Evolutionary conservation across 92 coral and sea anemone genomes (phyloP), one percentile per base, ranked within the genome.

Genomic region (Parazoanthus swiftii): DNA sequence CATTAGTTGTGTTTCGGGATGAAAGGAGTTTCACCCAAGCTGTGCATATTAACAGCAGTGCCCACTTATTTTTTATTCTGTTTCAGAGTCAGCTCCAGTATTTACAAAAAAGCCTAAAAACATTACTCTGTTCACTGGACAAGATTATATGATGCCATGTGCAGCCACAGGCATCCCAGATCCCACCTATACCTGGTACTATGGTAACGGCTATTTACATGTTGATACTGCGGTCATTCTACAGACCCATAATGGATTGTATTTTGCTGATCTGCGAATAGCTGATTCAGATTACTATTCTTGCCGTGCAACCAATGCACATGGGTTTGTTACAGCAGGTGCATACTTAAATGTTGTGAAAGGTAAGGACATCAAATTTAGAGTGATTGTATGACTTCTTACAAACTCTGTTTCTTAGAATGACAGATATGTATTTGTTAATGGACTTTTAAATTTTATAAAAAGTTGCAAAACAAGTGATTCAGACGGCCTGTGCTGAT

Each of bases 141-240:
- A 90, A 56, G 44, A 8, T 18, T 88, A 92, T 75, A 67, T 82
- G 0, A 80, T 95, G 74, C 88, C 93, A 15, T 96, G 99, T 76
- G 85, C 78, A 68, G 93, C 97, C n/a, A 46, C 48, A 63, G 99
- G 94, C 10, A 89, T 79, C 42, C 99, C 99, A 8, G 70, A 82
- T 18, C 98, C 99, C 25, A 26, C 38, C 23, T 88, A 92, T 71
- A 42, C 39, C 0, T 96, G 99, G 99, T 87, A 86, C 51, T 90
- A 87, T n/a, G 81, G 89, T 67, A 90, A 81, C 2, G 38, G 1
- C 15, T 86, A 18, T 25, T 77, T 91, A 2, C 85, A 23, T 2
- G 9, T 21, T 4, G 9, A 36, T 70, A 88, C 88, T 75, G 37
- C 93, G 29, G 51, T 51, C 15, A 46, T 85, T 15, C 16, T 68